A percentile compares a stretch with the other conserved stretches of the same genome.
phyloP scores from a whole-genome alignment of 2,797 vertebrate genomes.

The Cuculus canorus region DNA sequence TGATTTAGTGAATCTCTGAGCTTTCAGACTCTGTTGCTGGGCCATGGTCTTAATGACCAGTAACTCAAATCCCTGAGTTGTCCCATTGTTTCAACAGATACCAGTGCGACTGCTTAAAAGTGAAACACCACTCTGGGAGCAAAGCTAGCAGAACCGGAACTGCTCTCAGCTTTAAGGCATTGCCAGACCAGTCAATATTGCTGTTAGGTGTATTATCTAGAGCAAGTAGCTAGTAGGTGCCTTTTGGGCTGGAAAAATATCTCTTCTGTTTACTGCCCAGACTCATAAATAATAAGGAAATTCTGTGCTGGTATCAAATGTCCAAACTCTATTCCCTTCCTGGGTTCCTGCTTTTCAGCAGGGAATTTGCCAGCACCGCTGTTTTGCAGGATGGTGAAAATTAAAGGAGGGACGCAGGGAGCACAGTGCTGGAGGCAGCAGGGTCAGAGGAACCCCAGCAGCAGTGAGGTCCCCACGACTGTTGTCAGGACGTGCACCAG shows the following conservation, averaged over 20 bases:
- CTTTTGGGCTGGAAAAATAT: not conserved
- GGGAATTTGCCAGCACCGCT: accelerated
- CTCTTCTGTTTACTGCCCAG: not conserved
- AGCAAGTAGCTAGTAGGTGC: not conserved
- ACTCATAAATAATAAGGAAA: not conserved
- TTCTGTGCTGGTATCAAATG: not conserved
- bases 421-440: not conserved
- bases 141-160: not conserved
- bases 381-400: not conserved
- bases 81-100: not conserved
- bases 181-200: not conserved
- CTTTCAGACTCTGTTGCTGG: accelerated
- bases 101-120: not conserved
- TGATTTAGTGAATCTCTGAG: not conserved
- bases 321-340: not conserved
- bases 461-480: accelerated
- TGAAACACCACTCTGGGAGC: not conserved
- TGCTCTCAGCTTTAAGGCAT: accelerated
- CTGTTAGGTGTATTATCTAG: not conserved
- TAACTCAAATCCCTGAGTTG: not conserved
- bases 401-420: not conserved
- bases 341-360: not conserved
- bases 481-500: accelerated
- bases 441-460: slow-evolving; percentile 29
- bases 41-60: accelerated